These are phyloP conservation scores for Drosophila pachea DNA, from an alignment of 1,140 invertebrate genomes.

Conservation along the genomic window DNA sequence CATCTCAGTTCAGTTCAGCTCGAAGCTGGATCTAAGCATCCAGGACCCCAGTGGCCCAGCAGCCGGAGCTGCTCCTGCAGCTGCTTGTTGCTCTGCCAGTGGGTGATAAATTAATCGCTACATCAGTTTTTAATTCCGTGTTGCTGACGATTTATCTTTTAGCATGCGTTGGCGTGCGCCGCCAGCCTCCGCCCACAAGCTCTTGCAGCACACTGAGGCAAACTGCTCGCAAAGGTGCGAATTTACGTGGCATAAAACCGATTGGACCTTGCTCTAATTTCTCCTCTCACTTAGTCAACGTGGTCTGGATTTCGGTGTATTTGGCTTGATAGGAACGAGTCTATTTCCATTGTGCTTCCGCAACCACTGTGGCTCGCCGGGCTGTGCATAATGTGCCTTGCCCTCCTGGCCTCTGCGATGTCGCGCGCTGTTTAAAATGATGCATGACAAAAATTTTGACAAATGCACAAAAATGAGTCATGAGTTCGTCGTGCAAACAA, in stretches of 20 bases:
- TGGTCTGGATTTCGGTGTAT: background rate
- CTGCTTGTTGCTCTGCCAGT: conserved; percentile 36
- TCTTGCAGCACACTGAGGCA: conserved; percentile 24
- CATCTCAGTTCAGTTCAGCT: conserved; percentile 49
- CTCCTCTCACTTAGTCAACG: background rate
- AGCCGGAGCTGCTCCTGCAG: conserved; percentile 45
- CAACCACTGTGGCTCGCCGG: conserved; percentile 15
- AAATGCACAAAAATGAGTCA: conserved; percentile 78
- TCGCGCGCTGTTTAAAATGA: conserved; percentile 72
- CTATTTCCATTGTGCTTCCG: background rate
- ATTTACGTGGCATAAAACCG: too few species aligned
- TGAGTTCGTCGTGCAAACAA: conserved; percentile 71
- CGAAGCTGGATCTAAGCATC: conserved; percentile 22
- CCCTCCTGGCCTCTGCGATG: conserved; percentile 31
- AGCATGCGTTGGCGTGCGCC: conserved; percentile 60
- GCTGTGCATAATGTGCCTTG: conserved; percentile 33
- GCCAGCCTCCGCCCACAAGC: conserved; percentile 10
- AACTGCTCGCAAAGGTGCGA: background rate
- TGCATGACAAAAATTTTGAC: conserved; percentile 77
- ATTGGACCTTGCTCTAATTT: background rate
- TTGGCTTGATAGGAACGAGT: background rate
- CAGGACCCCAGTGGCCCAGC: background rate
- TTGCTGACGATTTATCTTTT: conserved; percentile 76
- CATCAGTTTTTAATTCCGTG: conserved; percentile 79
- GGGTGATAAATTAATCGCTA: conserved; percentile 79